phyloP scores from a whole-genome alignment of 2,888 invertebrate species.

The Monopis laevigella region DNA sequence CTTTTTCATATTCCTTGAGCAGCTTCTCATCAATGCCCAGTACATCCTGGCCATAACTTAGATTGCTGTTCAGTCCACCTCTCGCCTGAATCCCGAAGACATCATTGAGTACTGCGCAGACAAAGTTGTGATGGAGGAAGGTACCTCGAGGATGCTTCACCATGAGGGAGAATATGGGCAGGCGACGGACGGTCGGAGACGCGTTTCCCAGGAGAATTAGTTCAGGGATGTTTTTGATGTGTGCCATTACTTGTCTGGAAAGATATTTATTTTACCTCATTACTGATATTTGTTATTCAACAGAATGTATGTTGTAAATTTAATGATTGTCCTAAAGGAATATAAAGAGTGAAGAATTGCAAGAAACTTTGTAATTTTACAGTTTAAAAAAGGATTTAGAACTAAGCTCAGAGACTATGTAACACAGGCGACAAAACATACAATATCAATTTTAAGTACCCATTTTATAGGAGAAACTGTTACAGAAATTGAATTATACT shows the following conservation, averaged over 20 bases:
- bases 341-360: too few species aligned
- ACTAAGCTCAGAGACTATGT: too few species aligned
- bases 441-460: too few species aligned
- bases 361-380: too few species aligned
- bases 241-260: conserved; percentile 80
- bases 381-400: too few species aligned
- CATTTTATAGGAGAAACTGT: too few species aligned
- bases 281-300: too few species aligned
- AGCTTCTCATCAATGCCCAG: conserved; percentile 83
- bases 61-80: conserved; percentile 82
- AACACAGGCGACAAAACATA: too few species aligned
- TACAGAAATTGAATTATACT: background rate
- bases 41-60: conserved; percentile 85
- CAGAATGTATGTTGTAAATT: too few species aligned
- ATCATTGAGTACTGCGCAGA: conserved; percentile 87
- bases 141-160: conserved; percentile 83
- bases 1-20: conserved; percentile 77
- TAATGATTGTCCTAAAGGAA: too few species aligned
- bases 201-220: conserved; percentile 79
- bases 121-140: conserved; percentile 89
- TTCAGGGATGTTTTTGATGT: conserved; percentile 81
- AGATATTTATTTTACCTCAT: too few species aligned
- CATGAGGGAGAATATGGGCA: conserved; percentile 88
- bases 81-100: conserved; percentile 91
- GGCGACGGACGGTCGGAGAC: conserved; percentile 71